Evolutionary conservation across 2,113 vertebrate species (phyloP).

Genomic region (Saguinus imperator): DNA sequence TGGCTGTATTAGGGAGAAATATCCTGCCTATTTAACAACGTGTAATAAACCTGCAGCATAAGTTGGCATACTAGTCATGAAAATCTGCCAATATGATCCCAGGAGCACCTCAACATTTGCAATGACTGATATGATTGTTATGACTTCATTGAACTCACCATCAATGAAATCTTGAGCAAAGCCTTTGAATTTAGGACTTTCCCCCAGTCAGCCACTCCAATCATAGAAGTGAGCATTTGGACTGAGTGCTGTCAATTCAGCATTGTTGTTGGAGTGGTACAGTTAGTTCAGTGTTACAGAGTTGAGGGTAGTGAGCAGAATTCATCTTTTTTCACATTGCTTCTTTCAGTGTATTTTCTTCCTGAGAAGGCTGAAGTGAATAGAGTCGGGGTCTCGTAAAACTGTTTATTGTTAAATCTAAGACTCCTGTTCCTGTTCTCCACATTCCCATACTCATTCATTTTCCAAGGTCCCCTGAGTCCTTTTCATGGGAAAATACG

Average conservation of each 20-base stretch:
- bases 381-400: background rate
- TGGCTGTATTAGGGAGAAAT: background rate
- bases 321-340: background rate
- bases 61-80: background rate
- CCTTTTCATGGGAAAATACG: background rate
- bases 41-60: background rate
- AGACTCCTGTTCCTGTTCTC: background rate
- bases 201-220: background rate
- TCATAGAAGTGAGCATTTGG: background rate
- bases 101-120: background rate
- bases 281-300: constrained; percentile 36
- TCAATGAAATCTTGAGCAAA: background rate
- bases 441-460: background rate
- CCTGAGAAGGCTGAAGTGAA: constrained; percentile 16
- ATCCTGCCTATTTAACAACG: background rate
- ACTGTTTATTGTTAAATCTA: constrained; percentile 36
- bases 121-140: background rate
- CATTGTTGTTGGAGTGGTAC: background rate
- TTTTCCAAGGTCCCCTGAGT: background rate
- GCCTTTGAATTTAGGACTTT: constrained; percentile 20
- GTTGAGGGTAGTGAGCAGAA: background rate
- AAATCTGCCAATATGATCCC: background rate
- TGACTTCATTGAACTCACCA: constrained; percentile 4
- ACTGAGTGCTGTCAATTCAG: background rate
- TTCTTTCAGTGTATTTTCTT: background rate